These are phyloP conservation scores for Solea senegalensis DNA, from an alignment of 2,113 vertebrate species.

Conservation along the genomic window DNA sequence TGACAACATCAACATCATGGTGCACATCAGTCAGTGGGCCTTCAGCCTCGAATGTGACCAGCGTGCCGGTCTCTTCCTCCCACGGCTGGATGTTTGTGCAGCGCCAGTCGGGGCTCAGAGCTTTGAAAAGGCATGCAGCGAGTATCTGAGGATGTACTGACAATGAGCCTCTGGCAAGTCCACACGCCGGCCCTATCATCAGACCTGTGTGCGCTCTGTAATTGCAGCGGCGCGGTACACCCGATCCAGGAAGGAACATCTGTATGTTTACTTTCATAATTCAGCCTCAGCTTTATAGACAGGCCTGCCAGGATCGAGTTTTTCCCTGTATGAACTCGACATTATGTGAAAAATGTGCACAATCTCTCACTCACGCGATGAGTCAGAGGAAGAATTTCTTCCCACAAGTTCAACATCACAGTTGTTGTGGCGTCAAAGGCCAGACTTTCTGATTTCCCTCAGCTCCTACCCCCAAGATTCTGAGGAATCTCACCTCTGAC, in stretches of 20 bases:
- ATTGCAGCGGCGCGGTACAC: constrained; percentile 57
- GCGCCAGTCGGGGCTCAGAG: constrained; percentile 13
- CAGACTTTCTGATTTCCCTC: neutral
- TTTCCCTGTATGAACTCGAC: constrained; percentile 47
- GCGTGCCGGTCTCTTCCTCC: neutral
- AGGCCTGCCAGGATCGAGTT: constrained; percentile 49
- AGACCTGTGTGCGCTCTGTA: constrained; percentile 72
- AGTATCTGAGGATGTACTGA: constrained; percentile 61
- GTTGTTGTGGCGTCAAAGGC: neutral
- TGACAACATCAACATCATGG: constrained; percentile 11
- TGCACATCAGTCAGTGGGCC: neutral
- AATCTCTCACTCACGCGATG: too few species aligned
- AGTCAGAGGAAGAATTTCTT: too few species aligned
- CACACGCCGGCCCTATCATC: constrained; percentile 73
- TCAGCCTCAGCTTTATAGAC: constrained; percentile 53
- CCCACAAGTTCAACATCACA: neutral
- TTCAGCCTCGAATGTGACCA: neutral
- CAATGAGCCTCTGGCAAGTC: constrained; percentile 66
- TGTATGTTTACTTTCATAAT: constrained; percentile 77
- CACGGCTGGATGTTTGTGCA: constrained; percentile 39
- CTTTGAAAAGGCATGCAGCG: constrained; percentile 54
- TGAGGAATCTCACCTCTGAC: neutral
- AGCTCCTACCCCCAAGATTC: neutral
- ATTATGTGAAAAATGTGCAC: constrained; percentile 50
- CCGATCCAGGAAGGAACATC: constrained; percentile 78